Base-by-base conservation (phyloP, 2,113 vertebrate genomes). In the Panthera uncia region DNA sequence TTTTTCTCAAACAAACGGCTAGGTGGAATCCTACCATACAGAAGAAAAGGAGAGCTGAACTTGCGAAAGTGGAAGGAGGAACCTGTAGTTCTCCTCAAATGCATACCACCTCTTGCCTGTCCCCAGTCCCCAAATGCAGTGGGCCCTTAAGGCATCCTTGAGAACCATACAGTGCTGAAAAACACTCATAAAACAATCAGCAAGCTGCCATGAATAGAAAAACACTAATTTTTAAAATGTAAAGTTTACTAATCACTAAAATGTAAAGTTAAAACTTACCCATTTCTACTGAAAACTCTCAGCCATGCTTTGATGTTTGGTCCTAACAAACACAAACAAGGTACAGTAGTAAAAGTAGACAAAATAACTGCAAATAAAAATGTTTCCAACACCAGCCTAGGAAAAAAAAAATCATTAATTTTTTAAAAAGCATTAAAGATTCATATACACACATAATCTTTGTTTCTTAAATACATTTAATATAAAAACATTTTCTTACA, bases 221-320 rank as follows among this genome's bases (percentile, higher is more conserved):
- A 95, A 41, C 33, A 25, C 65, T 63, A 55, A 38, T 19, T 87
- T 41, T 79, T 65, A 7, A 91, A 89, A 90, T 41, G 73, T 31
- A 94, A 92, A 94, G 91, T 86, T 50, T 45, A 45, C 45, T 45
- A 45, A 45, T 82, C 50, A 96, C n/a, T 92, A 85, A 91, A 89
- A 90, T 41, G 73, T 31, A 93, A 92, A 94, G 91, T 86, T 50
- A 93, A 87, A 97, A 98, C 98, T 98, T 98, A 99, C 99, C 99
- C 99, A 38, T 99, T 99, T 94, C 99, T 99, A 98, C 99, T 99
- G 98, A 99, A 99, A 76, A 99, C 99, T 91, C 99, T 99, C 93
- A 99, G 99, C 99, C 99, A 99, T 0, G 99, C 99, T 97, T 99
- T 99, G 81, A 99, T 61, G 13, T 99, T 99, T 97, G 99, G 99